phyloP scores from a whole-genome alignment of 2,797 vertebrate genomes.

The Notamacropus eugenii region DNA sequence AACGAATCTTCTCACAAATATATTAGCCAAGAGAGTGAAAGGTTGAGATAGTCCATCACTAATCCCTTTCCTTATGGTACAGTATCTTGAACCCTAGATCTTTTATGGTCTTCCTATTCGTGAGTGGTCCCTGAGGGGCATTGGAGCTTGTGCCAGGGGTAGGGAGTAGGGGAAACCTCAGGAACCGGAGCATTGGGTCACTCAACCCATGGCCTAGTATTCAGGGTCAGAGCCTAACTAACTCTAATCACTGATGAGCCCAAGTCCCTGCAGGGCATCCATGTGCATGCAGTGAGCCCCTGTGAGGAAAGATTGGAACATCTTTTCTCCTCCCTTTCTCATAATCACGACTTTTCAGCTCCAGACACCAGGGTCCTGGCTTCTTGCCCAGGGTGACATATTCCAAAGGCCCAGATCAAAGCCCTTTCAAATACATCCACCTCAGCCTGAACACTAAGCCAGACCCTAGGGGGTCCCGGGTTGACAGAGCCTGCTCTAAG shows the following conservation, averaged over 20 bases:
- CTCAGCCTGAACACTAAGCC: conserved; percentile 12
- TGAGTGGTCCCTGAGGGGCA: not conserved
- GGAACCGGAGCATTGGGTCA: not conserved
- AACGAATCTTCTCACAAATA: not conserved
- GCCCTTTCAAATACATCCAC: not conserved
- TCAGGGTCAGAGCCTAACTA: not conserved
- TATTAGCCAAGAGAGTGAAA: not conserved
- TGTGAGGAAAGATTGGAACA: not conserved
- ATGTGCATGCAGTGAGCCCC: not conserved
- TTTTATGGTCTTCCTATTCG: not conserved
- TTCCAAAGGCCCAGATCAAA: not conserved
- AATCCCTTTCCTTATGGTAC: not conserved
- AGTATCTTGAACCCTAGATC: not conserved
- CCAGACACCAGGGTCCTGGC: not conserved
- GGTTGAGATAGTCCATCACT: not conserved
- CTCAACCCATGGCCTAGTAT: not conserved
- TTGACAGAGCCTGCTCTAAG: not conserved
- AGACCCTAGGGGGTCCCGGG: not conserved
- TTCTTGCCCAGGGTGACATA: conserved; percentile 4
- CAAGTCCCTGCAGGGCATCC: not conserved
- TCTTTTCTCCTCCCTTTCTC: not conserved
- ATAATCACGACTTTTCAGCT: not conserved
- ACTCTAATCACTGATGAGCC: not conserved
- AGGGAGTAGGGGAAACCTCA: not conserved
- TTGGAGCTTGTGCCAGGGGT: not conserved